phyloP scores from a whole-genome alignment of 1,140 invertebrate species.

The Temnothorax longispinosus region DNA sequence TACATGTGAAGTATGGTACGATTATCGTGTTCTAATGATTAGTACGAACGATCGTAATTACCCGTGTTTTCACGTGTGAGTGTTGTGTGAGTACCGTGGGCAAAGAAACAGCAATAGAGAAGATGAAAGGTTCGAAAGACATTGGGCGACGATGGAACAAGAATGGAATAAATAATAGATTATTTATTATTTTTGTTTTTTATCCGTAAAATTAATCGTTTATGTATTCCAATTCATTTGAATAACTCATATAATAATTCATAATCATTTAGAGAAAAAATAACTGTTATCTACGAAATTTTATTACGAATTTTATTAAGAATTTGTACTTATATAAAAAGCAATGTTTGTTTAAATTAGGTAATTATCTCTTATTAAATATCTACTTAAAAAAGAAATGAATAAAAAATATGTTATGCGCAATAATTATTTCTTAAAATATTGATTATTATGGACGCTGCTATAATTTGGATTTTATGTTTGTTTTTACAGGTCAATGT shows the following conservation, averaged over 20 bases:
- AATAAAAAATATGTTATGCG: background rate
- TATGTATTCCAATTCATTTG: background rate
- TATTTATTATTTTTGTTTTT: background rate
- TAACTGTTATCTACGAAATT: background rate
- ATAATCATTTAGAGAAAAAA: background rate
- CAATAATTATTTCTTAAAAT: background rate
- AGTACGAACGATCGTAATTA: background rate
- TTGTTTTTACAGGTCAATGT: background rate
- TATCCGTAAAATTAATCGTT: background rate
- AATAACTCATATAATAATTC: background rate
- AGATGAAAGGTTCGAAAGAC: background rate
- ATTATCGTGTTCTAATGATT: conserved; percentile 8
- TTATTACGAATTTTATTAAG: background rate
- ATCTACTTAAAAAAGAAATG: background rate
- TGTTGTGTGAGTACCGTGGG: background rate
- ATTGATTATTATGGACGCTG: background rate
- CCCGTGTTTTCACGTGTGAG: background rate
- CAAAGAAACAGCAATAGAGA: background rate
- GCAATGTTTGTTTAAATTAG: background rate
- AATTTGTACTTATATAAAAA: background rate
- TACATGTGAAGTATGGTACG: background rate
- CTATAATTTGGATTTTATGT: background rate
- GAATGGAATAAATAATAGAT: background rate
- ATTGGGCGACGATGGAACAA: background rate
- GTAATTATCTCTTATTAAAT: background rate